Base-by-base conservation (phyloP, 2,797 vertebrate species). In the Pseudomugil gertrudae region DNA sequence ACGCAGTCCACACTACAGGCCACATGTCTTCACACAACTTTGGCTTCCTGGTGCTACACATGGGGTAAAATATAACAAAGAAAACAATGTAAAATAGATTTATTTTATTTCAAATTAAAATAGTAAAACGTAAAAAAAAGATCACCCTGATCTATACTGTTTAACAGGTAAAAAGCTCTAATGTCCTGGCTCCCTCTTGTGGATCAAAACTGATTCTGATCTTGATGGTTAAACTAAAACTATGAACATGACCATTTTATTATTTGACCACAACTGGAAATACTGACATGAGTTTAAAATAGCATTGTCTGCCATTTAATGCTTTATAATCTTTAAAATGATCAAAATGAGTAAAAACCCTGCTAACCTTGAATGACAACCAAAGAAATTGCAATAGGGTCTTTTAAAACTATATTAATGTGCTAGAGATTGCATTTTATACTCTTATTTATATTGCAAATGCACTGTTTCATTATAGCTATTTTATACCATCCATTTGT, bases 1-100 rank as follows among this genome's bases (percentile, higher is more conserved):
- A 61, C 24, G 93, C 91, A 0, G 92, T 91, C 96, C 95, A 97
- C 2, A 98, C 0, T 23, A 97, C 43, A 33, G 96, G 96, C 98
- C 96, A 98, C 97, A 99, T 99, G 89, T 81, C 78, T 87, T 81
- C 60, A 64, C 58, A 24, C 51, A 19, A 9, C 53, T 66, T 33
- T 24, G 45, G 24, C 64, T 75, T 36, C 61, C 1, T 2, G 29
- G 26, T 63, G 38, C 63, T 68, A 0, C 15, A 24, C 0, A 36
- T 10, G n/a, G 15, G 5, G 7, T 3, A 23, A 32, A 8, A 13
- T 9, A 54, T 0, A 32, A 47, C 17, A 43, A 43, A 43, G 2
- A 43, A 43, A n/a, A 43, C 19, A 45, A 11, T 10, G 43, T 3
- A 33, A 4, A 24, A 29, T 10, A 4, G 30, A 19, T 35, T 9